Percentiles rank a stretch among this genome's conserved stretches.
Conservation (phyloP, 2,797 vertebrate genomes). For the Spinibarbus caldwelli region DNA sequence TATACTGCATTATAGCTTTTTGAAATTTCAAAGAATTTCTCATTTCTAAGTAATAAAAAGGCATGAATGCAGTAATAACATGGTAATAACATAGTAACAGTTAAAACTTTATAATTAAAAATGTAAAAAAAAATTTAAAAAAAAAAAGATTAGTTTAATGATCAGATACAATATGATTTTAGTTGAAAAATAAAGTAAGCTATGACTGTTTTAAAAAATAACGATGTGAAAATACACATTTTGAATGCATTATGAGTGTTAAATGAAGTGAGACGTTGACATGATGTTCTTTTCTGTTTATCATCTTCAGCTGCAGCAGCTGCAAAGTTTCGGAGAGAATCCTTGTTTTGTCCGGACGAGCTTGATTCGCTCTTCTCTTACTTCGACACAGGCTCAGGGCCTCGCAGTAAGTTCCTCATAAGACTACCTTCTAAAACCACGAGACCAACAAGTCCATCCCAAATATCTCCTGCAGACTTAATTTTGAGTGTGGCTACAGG, state of each 20-base stretch:
- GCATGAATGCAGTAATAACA: too few relatives aligned
- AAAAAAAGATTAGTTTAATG: background rate
- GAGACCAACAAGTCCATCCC: background rate
- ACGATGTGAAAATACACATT: background rate
- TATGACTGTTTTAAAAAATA: background rate
- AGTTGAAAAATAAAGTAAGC: too few relatives aligned
- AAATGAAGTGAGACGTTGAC: background rate
- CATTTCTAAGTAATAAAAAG: background rate
- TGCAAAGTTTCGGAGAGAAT: slow-evolving; percentile 91
- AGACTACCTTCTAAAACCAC: background rate
- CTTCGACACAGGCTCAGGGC: slow-evolving; percentile 91
- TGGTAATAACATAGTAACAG: background rate
- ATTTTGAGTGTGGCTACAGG: background rate
- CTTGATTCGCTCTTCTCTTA: slow-evolving; percentile 97
- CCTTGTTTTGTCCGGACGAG: slow-evolving; percentile 95
- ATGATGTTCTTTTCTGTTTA: background rate
- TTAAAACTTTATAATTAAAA: too few relatives aligned
- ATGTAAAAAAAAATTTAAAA: too few relatives aligned
- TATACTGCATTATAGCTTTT: background rate
- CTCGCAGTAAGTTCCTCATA: slow-evolving; percentile 87
- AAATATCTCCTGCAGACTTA: background rate
- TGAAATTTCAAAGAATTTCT: background rate
- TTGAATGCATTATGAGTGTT: background rate
- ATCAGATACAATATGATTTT: background rate
- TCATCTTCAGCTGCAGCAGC: slow-evolving; percentile 76